Base-by-base conservation (phyloP, 2,113 vertebrate species). In the Lota lota region DNA sequence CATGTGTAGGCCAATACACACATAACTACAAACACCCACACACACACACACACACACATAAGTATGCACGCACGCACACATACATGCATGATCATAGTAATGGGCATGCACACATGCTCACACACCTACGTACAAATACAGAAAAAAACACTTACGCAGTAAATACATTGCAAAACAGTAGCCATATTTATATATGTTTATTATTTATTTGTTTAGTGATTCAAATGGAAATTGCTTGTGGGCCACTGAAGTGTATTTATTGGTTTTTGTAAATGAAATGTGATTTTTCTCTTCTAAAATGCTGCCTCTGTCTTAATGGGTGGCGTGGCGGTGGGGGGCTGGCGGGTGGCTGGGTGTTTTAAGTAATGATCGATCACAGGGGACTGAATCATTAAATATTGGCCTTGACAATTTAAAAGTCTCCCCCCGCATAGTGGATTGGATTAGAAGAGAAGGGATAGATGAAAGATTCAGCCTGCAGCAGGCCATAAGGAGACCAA, bases 121-220 rank as follows among this genome's bases (percentile, higher is more conserved):
- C 24, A 24, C 24, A 24, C 24, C 24, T 24, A 24, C 4, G 24
- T 24, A 24, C 24, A 24, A 24, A 24, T 24, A 24, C 24, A 24
- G 24, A 24, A 24, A 24, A 4, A n/a, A n/a, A n/a, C n/a, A n/a
- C n/a, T n/a, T n/a, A n/a, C n/a, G n/a, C n/a, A n/a, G n/a, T n/a
- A n/a, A n/a, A n/a, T 67, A 67, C 64, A 61, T 74, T 60, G 67
- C 71, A 24, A 24, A 24, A 72, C 73, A 79, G 72, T 70, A 73
- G 56, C 66, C 74, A 77, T 85, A 79, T 85, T 87, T 87, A 88
- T 89, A 83, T 82, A 79, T 70, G 76, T 64, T 85, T 76, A 88
- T 87, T 85, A 83, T 91, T 87, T 88, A 74, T 89, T 86, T 82
- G 85, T 88, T 87, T 87, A 81, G 79, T 76, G 69, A 83, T 84